A percentile compares a stretch with the other conserved stretches of the same genome.
These are phyloP conservation scores for Linnaemya tessellans DNA, from an alignment of 2,888 invertebrate genomes.

Conservation along the genomic window DNA sequence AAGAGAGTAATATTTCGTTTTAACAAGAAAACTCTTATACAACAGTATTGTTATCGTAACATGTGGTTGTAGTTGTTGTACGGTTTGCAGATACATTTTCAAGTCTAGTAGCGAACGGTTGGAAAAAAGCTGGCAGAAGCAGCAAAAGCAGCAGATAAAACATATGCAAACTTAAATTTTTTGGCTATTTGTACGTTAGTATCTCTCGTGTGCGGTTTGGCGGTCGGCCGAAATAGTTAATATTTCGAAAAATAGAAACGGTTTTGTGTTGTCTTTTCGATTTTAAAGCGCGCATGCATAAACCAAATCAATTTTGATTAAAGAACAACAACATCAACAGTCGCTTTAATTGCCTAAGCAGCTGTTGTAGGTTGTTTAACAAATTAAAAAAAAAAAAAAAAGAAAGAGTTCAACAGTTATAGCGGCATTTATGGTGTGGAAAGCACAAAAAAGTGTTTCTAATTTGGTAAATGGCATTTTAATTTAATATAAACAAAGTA, in stretches of 20 bases:
- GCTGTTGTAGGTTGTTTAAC: constrained; percentile 49
- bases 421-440: constrained; percentile 25
- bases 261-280: background rate
- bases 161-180: constrained; percentile 65
- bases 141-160: constrained; percentile 65
- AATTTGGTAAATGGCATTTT: constrained; percentile 61
- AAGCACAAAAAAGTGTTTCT: constrained; percentile 36
- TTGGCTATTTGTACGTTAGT: constrained; percentile 71
- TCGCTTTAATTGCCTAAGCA: constrained; percentile 54
- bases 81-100: constrained; percentile 43
- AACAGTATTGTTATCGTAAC: constrained; percentile 8
- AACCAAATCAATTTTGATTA: constrained; percentile 4
- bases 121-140: constrained; percentile 12
- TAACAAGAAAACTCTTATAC: constrained; percentile 51
- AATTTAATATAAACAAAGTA: constrained; percentile 25
- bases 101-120: constrained; percentile 25
- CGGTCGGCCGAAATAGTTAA: constrained; percentile 42
- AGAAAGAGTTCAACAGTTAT: background rate
- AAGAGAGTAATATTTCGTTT: background rate
- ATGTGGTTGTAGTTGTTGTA: constrained; percentile 4
- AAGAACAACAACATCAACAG: constrained; percentile 36
- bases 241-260: constrained; percentile 6
- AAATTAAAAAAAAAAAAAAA: constrained; percentile 1
- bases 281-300: constrained; percentile 57
- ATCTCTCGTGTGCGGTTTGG: constrained; percentile 58